Evolutionary conservation across 2,797 vertebrate species (phyloP).

Genomic region (Sebastes steindachneri): DNA sequence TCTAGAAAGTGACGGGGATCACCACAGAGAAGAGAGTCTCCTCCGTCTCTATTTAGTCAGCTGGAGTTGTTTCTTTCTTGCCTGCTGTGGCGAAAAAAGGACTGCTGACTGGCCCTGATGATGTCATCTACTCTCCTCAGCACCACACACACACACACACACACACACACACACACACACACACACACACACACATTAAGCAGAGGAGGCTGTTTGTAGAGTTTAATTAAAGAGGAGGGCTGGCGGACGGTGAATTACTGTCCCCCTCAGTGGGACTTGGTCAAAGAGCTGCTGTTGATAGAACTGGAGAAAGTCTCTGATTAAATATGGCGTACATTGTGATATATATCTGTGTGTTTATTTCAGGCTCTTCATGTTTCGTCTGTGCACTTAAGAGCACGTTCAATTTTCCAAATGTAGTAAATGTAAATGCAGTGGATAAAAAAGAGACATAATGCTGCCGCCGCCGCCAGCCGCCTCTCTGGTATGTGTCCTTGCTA

Average conservation of each 20-base stretch:
- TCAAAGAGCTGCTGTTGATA: slow-evolving; percentile 3
- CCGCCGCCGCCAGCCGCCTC: not conserved
- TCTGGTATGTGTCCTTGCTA: not conserved
- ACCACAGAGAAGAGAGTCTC: too few species aligned
- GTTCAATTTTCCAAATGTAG: too few species aligned
- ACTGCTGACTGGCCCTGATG: slow-evolving; percentile 41
- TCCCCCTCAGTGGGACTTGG: not conserved
- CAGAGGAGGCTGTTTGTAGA: slow-evolving; percentile 32
- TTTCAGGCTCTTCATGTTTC: not conserved
- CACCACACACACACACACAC: not conserved
- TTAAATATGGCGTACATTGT: not conserved
- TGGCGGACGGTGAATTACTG: slow-evolving; percentile 15
- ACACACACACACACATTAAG: not conserved
- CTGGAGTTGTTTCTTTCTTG: slow-evolving; percentile 8
- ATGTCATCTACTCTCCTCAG: slow-evolving; percentile 29
- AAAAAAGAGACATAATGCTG: too few species aligned
- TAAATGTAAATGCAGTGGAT: too few species aligned
- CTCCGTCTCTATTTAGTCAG: slow-evolving; percentile 5
- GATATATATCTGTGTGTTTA: not conserved
- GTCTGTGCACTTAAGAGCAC: not conserved
- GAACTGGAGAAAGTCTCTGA: not conserved
- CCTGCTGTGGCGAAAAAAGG: slow-evolving; percentile 27
- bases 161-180: not conserved
- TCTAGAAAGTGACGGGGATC: not conserved
- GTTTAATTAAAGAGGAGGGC: slow-evolving; percentile 50